phyloP scores from a whole-genome alignment of 2,888 invertebrate genomes.

The Nezara viridula region DNA sequence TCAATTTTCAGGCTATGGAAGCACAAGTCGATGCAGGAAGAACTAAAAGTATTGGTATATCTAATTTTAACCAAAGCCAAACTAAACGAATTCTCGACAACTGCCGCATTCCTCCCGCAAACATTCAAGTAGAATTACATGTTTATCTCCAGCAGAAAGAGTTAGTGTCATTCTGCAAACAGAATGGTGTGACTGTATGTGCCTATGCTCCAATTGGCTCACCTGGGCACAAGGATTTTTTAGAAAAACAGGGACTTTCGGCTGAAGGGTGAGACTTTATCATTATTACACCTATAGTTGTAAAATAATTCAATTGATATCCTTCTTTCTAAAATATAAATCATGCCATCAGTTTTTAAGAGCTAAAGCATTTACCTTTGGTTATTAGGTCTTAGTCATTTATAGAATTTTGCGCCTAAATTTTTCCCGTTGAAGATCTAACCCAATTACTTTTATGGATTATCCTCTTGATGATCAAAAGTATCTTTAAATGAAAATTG shows the following conservation, averaged over 20 bases:
- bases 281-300: background rate
- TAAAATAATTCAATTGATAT: too few relatives aligned
- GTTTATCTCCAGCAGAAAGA: constrained; percentile 81
- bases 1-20: constrained; percentile 76
- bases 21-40: constrained; percentile 76
- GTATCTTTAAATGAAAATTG: too few relatives aligned
- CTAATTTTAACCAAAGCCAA: too few relatives aligned
- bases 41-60: constrained; percentile 80
- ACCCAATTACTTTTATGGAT: too few relatives aligned
- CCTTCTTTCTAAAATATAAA: too few relatives aligned
- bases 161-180: constrained; percentile 75
- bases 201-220: constrained; percentile 83
- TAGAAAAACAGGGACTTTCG: constrained; percentile 69
- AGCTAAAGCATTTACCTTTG: too few relatives aligned
- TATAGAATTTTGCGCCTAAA: too few relatives aligned
- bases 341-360: too few relatives aligned
- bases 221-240: constrained; percentile 78
- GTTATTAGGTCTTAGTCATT: too few relatives aligned
- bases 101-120: too few relatives aligned
- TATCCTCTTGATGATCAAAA: too few relatives aligned
- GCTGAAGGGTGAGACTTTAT: constrained; percentile 18
- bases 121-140: constrained; percentile 82
- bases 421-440: too few relatives aligned
- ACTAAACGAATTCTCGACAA: constrained; percentile 75
- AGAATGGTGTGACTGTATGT: constrained; percentile 76